A percentile compares a stretch with the other conserved stretches of the same genome.
phyloP scores from a whole-genome alignment of 2,113 vertebrate species.

The Rhea pennata region DNA sequence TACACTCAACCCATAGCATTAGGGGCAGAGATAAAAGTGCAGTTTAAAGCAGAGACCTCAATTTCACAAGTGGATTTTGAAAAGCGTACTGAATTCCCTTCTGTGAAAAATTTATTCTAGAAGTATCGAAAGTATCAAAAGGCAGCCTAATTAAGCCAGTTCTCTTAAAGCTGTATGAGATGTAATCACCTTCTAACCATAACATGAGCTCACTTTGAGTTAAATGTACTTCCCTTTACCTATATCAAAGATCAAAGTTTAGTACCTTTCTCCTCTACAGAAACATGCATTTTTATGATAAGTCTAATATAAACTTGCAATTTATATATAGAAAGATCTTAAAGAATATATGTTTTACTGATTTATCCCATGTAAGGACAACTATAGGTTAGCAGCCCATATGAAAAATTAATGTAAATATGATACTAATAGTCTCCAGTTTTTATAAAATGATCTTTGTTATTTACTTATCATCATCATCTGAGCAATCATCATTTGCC shows the following conservation, averaged over 20 bases:
- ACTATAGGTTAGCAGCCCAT: neutral
- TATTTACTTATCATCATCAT: neutral
- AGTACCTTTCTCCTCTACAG: neutral
- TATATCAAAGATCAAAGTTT: neutral
- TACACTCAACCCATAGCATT: neutral
- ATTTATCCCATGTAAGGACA: neutral
- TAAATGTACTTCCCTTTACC: neutral
- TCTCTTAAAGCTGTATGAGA: neutral
- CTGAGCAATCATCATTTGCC: neutral
- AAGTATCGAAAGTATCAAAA: neutral
- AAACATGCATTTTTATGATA: neutral
- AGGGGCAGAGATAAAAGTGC: neutral
- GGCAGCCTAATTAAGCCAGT: neutral
- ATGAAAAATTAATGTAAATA: neutral
- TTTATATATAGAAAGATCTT: neutral
- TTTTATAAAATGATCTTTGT: neutral
- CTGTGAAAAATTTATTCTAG: neutral
- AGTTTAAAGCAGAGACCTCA: neutral
- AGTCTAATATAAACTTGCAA: neutral
- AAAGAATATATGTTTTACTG: neutral
- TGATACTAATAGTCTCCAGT: neutral
- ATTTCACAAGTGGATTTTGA: neutral
- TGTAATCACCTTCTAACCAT: neutral
- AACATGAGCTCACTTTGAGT: neutral
- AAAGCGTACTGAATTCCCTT: neutral